Conservation (phyloP, 2,888 invertebrate species). For the Bibio marci region DNA sequence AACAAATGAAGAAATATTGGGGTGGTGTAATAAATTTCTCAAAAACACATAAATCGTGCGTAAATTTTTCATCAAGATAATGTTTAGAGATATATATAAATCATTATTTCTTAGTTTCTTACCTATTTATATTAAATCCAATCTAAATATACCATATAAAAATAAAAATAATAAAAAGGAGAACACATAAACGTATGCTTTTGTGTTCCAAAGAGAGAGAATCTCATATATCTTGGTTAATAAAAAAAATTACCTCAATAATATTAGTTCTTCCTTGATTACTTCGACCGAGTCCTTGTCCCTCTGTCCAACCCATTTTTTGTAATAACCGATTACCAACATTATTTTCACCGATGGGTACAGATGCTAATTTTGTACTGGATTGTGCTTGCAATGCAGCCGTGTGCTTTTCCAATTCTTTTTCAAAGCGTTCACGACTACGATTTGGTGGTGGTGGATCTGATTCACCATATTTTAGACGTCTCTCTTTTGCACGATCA, state of each 20-base stretch:
- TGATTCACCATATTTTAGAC: conserved; percentile 83
- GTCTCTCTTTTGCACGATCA: conserved; percentile 89
- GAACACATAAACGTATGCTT: too few relatives aligned
- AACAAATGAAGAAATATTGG: too few relatives aligned
- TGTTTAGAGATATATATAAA: too few relatives aligned
- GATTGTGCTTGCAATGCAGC: conserved; percentile 23
- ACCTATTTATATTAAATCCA: too few relatives aligned
- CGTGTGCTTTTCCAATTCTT: conserved; percentile 31
- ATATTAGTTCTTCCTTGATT: conserved; percentile 89
- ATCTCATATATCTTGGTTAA: background rate
- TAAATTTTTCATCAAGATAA: too few relatives aligned
- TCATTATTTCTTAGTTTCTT: too few relatives aligned
- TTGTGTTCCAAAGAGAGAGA: too few relatives aligned
- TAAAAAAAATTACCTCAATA: conserved; percentile 49
- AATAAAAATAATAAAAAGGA: background rate
- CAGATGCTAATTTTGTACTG: conserved; percentile 27
- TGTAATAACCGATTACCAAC: conserved; percentile 90
- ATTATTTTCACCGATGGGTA: conserved; percentile 61
- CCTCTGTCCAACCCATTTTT: conserved; percentile 99
- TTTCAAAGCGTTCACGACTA: conserved; percentile 54
- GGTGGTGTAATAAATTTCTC: too few relatives aligned
- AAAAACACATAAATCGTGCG: too few relatives aligned
- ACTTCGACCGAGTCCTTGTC: conserved; percentile 82
- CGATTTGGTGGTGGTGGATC: conserved; percentile 59
- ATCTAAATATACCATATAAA: background rate